Conservation (phyloP, 2,113 vertebrate species). For the Lagopus leucura region DNA sequence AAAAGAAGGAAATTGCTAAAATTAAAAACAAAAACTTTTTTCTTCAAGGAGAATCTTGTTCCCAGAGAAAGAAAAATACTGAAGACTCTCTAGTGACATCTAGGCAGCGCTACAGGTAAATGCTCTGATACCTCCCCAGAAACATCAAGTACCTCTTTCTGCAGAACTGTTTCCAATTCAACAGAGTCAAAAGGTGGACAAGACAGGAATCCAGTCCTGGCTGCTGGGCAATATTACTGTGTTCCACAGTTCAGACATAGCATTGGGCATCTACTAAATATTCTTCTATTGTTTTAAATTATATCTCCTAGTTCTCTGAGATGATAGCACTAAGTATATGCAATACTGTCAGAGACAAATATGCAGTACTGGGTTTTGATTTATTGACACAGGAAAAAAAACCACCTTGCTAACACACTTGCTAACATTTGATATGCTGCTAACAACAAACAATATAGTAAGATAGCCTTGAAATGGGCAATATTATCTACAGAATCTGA, state of each 20-base stretch:
- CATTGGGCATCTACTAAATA: neutral
- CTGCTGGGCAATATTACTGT: fast-evolving
- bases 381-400: neutral
- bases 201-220: neutral
- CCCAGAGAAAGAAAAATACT: neutral
- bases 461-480: neutral
- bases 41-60: neutral
- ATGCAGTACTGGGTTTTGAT: neutral
- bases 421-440: neutral
- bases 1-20: neutral
- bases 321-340: fast-evolving
- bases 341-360: neutral
- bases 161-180: neutral
- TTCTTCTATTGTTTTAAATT: neutral
- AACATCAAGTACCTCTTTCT: neutral
- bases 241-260: neutral
- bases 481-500: neutral
- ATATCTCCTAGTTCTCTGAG: neutral
- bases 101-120: neutral
- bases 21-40: neutral
- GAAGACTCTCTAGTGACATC: neutral
- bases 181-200: neutral
- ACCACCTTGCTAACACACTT: neutral
- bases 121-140: neutral
- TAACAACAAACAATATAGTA: neutral